These are phyloP conservation scores for Drepana falcataria DNA, from an alignment of 2,888 invertebrate species.

Conservation along the genomic window DNA sequence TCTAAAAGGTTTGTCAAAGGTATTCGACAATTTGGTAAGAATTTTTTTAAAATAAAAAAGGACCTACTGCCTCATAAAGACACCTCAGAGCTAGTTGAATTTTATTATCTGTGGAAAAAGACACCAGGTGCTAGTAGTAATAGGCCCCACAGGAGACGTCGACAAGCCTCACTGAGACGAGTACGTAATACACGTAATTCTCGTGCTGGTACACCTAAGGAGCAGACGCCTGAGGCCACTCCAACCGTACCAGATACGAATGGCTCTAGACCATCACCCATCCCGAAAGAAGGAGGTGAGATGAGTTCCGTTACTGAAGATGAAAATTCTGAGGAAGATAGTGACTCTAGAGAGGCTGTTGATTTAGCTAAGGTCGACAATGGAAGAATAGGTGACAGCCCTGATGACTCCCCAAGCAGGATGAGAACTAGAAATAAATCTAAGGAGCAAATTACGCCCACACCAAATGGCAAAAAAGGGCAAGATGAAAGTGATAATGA, in stretches of 20 bases:
- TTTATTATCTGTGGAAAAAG: constrained; percentile 99
- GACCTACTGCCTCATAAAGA: constrained; percentile 98
- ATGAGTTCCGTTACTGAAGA: constrained; percentile 91
- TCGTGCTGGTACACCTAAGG: constrained; percentile 87
- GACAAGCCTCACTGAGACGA: constrained; percentile 91
- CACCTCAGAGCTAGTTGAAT: constrained; percentile 97
- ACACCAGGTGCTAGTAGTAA: constrained; percentile 98
- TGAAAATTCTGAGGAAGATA: constrained; percentile 97
- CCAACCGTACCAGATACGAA: constrained; percentile 74
- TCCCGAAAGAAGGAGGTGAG: constrained; percentile 83
- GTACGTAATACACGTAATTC: constrained; percentile 93
- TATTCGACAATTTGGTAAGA: constrained; percentile 98
- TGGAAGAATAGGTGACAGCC: constrained; percentile 84
- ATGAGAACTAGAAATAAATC: constrained; percentile 93
- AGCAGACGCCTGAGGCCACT: constrained; percentile 82
- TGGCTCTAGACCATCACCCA: constrained; percentile 80
- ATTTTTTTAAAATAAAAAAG: constrained; percentile 98
- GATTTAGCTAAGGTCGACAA: constrained; percentile 90
- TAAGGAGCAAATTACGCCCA: constrained; percentile 83
- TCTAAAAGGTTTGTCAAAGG: constrained; percentile 99
- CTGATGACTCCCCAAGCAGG: constrained; percentile 91
- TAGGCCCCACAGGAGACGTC: constrained; percentile 93
- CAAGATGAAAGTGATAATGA: constrained; percentile 75
- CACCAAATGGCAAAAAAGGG: constrained; percentile 67
- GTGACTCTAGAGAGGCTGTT: constrained; percentile 92